A percentile compares a stretch with the other conserved stretches of the same genome.
These are phyloP conservation scores for Xenentodon cancila DNA, from an alignment of 2,797 vertebrate species.

Conservation along the genomic window DNA sequence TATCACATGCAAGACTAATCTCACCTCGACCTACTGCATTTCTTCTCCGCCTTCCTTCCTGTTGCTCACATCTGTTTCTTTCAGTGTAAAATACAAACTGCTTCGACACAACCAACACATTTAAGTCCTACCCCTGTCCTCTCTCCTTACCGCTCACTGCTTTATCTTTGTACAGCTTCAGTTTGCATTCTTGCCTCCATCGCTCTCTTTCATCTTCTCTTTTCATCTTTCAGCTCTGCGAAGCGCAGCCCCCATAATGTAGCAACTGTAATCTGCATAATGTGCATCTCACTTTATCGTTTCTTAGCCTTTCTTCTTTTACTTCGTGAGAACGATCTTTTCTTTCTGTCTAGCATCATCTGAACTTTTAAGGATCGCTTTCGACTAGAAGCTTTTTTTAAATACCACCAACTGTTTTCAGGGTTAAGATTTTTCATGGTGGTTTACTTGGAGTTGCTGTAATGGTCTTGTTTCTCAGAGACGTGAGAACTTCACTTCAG, in stretches of 20 bases:
- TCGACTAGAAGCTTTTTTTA: constrained; percentile 7
- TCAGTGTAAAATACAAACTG: constrained; percentile 11
- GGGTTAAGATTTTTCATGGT: constrained; percentile 24
- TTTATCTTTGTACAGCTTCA: constrained; percentile 50
- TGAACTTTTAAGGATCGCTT: constrained; percentile 9
- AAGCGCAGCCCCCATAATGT: constrained; percentile 2
- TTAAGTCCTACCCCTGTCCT: constrained; percentile 32
- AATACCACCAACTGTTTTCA: constrained; percentile 3
- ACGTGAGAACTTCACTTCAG: background rate
- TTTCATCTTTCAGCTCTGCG: constrained; percentile 19
- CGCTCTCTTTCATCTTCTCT: constrained; percentile 27
- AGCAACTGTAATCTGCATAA: constrained; percentile 33
- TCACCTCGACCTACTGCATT: constrained; percentile 31
- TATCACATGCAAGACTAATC: constrained; percentile 52
- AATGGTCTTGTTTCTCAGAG: background rate
- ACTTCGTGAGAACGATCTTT: constrained; percentile 20
- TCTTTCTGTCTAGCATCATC: constrained; percentile 15
- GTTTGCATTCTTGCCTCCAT: constrained; percentile 15
- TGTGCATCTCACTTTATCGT: constrained; percentile 24
- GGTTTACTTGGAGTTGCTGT: background rate
- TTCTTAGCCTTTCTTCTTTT: constrained; percentile 16
- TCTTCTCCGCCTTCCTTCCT: constrained; percentile 4
- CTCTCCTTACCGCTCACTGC: constrained; percentile 11
- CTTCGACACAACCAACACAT: constrained; percentile 21
- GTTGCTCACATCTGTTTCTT: background rate